Base-by-base conservation (phyloP, 2,113 vertebrate species). In the Ageneiosus marmoratus region DNA sequence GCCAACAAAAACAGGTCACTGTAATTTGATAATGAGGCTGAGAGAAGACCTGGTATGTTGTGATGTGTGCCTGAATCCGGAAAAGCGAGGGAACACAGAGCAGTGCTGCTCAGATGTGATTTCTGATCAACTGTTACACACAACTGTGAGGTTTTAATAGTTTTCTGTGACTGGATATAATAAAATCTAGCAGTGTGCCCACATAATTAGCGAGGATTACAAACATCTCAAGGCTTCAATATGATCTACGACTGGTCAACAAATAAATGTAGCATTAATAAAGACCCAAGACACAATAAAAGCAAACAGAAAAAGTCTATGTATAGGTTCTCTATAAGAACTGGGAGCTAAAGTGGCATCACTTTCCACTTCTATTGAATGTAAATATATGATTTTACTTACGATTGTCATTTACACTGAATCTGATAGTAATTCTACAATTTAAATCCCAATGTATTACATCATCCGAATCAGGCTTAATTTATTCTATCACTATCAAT, bases 1-100 rank as follows among this genome's bases (percentile, higher is more conserved):
- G 84, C 87, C 86, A 86, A 87, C 75, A 62, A 82, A 89, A 88
- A 86, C 76, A 87, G 73, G 44, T 27, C 29, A 67, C 41, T 72
- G 87, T 83, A 85, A 87, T 80, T 82, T 51, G 84, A 88, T 79
- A 83, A 84, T 74, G 37, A 86, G 76, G 80, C 79, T 37, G 27
- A 80, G 34, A 79, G 60, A 83, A 60, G 41, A 56, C 50, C 77
- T 78, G 77, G 80, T 65, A 27, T 81, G 85, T 80, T 74, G 55
- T 46, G 83, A 87, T 74, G 13, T 46, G 46, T 67, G 27, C 29
- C 15, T 56, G 63, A 16, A 63, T 58, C 7, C 62, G 37, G 51
- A 84, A 55, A 50, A 72, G 48, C 24, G 46, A 77, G 50, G 44
- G 20, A 20, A 16, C 27, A 29, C 24, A 12, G 37, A 75, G 37